Evolutionary conservation across 37 sponge, comb jelly and placozoan genomes (phyloP).

Genomic region (Mnemiopsis leidyi): DNA sequence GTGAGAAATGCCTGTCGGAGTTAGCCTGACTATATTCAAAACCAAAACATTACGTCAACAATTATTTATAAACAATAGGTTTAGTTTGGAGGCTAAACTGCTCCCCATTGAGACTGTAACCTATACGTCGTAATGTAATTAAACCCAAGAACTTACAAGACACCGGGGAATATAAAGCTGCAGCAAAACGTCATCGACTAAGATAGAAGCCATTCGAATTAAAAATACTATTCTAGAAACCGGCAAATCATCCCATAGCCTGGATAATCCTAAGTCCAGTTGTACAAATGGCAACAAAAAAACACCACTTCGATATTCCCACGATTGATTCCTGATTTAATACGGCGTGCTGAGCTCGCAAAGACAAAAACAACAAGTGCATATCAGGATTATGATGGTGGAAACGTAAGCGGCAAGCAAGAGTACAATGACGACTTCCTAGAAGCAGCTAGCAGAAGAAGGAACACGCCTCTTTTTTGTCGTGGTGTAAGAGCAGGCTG

Average conservation of each 20-base stretch:
- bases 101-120: background rate
- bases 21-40: too few species aligned
- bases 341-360: background rate
- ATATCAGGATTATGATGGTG: background rate
- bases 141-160: background rate
- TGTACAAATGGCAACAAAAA: too few species aligned
- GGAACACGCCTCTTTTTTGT: background rate
- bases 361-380: background rate
- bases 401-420: background rate
- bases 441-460: background rate
- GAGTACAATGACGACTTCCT: background rate
- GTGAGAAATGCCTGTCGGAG: too few species aligned
- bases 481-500: background rate
- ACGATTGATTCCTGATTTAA: background rate
- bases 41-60: background rate
- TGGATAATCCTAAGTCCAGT: background rate
- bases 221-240: background rate
- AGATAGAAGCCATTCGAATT: background rate
- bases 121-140: background rate
- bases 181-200: background rate
- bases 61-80: background rate
- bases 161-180: background rate
- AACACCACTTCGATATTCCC: background rate
- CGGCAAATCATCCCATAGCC: background rate
- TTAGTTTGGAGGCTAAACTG: background rate